Conservation (phyloP, 1,140 invertebrate genomes). For the Megalopta genalis region DNA sequence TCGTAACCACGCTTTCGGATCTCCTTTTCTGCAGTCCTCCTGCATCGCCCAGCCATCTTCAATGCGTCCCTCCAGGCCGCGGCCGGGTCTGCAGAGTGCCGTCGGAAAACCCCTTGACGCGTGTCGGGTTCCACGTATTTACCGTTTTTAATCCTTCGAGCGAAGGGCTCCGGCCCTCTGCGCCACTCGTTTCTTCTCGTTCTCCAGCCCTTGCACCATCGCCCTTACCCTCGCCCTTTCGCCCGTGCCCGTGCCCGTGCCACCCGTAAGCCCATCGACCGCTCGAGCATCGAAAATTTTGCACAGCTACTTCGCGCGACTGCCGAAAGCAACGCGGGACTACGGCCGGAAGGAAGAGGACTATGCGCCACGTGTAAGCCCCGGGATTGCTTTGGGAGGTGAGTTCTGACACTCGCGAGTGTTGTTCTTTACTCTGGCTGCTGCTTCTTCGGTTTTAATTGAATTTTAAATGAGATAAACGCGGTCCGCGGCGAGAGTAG, state of each 20-base stretch:
- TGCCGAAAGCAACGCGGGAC: neutral
- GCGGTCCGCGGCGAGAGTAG: too few species aligned
- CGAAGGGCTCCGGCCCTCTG: neutral
- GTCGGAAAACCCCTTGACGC: slow-evolving; percentile 33
- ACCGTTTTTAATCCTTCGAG: slow-evolving; percentile 32
- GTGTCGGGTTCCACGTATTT: slow-evolving; percentile 40
- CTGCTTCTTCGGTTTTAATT: too few species aligned
- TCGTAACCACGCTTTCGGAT: slow-evolving; percentile 46
- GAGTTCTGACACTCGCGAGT: neutral
- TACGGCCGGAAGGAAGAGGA: neutral
- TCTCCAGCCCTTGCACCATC: too few species aligned
- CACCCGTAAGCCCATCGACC: too few species aligned
- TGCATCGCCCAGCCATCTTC: slow-evolving; percentile 12
- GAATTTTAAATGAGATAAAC: too few species aligned
- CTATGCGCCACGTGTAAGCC: too few species aligned
- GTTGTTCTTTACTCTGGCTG: too few species aligned
- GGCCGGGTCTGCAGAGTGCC: neutral
- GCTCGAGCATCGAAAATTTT: slow-evolving; percentile 10
- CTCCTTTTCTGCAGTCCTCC: slow-evolving; percentile 13
- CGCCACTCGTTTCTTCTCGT: neutral
- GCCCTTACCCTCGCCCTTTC: too few species aligned
- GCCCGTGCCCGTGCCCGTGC: too few species aligned
- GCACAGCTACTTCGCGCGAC: slow-evolving; percentile 2
- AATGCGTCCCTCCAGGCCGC: slow-evolving; percentile 5
- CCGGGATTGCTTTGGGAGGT: neutral